Evolutionary conservation across 2,888 invertebrate species (phyloP).

Genomic region (Poecilobothrus nobilitatus): DNA sequence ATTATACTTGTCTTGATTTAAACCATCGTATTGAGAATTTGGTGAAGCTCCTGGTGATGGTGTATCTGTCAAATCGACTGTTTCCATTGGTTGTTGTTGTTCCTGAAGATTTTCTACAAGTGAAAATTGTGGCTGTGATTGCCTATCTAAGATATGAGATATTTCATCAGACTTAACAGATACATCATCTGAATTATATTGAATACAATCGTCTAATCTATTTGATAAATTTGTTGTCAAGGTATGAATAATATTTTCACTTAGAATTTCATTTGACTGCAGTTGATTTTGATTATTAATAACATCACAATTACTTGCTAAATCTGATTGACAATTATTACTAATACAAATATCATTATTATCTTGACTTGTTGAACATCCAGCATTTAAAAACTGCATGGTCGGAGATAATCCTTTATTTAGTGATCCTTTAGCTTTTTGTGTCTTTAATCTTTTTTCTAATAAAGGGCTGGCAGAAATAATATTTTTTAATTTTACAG

Average conservation of each 20-base stretch:
- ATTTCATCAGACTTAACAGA: background rate
- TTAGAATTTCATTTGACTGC: background rate
- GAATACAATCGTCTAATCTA: background rate
- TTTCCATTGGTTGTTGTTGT: slow-evolving; percentile 27
- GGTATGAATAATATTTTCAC: background rate
- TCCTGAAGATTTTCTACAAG: background rate
- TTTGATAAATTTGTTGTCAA: background rate
- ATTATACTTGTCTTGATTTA: background rate
- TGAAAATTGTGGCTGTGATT: background rate
- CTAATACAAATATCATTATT: background rate
- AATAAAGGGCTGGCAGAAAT: background rate
- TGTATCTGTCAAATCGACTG: slow-evolving; percentile 39
- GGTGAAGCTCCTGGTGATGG: slow-evolving; percentile 40
- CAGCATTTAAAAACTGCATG: background rate
- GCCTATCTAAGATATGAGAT: background rate
- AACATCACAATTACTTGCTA: background rate
- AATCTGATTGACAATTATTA: background rate
- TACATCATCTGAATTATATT: background rate
- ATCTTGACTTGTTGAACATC: background rate
- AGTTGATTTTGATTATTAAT: background rate
- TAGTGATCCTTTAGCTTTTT: background rate
- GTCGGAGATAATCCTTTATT: slow-evolving; percentile 3
- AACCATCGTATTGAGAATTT: slow-evolving; percentile 23
- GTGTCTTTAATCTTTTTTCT: background rate
- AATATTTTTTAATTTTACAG: slow-evolving; percentile 29